Evolutionary conservation across 2,113 vertebrate genomes (phyloP).

Genomic region (Peucedramus taeniatus): DNA sequence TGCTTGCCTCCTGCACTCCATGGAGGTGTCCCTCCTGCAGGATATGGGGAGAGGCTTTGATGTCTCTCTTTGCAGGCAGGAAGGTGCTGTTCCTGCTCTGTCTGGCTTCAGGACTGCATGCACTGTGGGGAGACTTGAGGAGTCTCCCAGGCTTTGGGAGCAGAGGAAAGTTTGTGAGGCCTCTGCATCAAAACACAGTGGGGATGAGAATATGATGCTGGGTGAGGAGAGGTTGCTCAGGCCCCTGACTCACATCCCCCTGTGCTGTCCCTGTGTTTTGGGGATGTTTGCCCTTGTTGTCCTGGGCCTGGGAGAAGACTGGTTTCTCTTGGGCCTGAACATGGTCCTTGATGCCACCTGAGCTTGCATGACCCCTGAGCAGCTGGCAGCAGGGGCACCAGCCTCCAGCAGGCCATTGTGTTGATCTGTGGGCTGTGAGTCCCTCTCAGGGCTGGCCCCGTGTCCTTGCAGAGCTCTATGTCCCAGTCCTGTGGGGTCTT

Average conservation of each 20-base stretch:
- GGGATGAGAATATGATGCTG: neutral
- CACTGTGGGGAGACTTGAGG: neutral
- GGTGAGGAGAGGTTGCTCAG: neutral
- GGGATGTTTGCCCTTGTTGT: neutral
- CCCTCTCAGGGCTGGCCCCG: fast-evolving
- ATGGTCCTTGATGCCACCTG: neutral
- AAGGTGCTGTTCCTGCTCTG: neutral
- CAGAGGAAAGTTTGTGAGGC: neutral
- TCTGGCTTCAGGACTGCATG: neutral
- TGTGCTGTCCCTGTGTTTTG: neutral
- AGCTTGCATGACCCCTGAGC: neutral
- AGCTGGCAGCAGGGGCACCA: neutral
- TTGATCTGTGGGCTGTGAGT: neutral
- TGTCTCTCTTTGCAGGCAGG: neutral
- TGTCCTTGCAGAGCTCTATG: neutral
- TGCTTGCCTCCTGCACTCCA: neutral
- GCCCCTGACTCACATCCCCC: neutral
- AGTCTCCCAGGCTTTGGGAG: neutral
- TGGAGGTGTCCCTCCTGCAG: neutral
- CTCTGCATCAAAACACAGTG: neutral
- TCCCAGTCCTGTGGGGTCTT: neutral
- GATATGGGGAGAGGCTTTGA: neutral
- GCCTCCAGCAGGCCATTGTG: neutral
- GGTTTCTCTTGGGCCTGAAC: neutral
- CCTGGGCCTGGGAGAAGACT: neutral